These are phyloP conservation scores for Stegostoma tigrinum DNA, from an alignment of 2,113 vertebrate species.

Conservation along the genomic window DNA sequence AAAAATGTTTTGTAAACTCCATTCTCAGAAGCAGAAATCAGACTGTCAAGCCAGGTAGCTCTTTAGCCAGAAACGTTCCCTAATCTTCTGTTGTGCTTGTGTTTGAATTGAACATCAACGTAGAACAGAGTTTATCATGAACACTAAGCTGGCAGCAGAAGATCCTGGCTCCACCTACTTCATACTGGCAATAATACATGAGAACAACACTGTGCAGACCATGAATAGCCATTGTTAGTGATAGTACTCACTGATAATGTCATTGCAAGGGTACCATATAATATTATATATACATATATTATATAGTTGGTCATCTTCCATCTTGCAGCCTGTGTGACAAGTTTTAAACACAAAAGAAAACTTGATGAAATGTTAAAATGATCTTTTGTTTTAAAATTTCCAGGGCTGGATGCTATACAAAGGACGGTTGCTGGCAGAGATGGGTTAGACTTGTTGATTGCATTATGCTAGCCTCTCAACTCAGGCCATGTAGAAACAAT, in stretches of 20 bases:
- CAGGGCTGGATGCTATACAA: no score
- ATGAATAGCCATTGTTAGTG: not conserved
- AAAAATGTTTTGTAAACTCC: not conserved
- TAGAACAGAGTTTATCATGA: not conserved
- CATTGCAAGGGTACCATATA: not conserved
- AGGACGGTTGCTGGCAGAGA: no score
- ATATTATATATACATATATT: no score
- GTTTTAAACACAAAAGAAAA: not conserved
- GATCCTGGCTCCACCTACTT: not conserved
- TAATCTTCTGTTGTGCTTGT: not conserved
- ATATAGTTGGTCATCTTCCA: no score
- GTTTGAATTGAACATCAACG: not conserved
- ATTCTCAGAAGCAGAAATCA: not conserved
- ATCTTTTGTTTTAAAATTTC: not conserved
- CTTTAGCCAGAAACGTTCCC: not conserved
- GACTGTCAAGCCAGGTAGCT: not conserved
- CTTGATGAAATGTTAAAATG: not conserved
- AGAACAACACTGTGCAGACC: not conserved
- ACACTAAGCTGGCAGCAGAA: not conserved
- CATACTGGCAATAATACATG: not conserved
- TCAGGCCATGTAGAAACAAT: no score
- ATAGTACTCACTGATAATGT: not conserved
- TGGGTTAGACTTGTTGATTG: no score
- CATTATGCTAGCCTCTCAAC: no score
- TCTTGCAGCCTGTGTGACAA: not conserved